Conservation (phyloP, 64 coral and sea anemone genomes). For the Orbicella faveolata region DNA sequence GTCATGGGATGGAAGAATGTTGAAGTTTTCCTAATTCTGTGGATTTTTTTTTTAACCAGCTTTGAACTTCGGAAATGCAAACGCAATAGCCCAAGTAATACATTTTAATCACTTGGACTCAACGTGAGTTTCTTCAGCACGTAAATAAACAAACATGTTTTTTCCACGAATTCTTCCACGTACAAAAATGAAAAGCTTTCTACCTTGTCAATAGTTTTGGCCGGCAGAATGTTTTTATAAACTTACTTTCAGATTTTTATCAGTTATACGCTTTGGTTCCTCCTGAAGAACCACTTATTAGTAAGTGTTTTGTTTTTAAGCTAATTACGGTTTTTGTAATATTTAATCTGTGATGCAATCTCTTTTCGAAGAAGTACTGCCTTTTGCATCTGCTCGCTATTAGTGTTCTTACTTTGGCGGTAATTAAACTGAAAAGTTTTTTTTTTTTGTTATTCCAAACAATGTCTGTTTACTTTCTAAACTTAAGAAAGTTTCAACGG, state of each 20-base stretch:
- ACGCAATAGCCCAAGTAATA: neutral
- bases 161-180: neutral
- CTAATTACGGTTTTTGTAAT: neutral
- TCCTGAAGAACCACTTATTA: neutral
- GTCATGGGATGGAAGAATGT: neutral
- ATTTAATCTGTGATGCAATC: neutral
- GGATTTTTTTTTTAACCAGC: neutral
- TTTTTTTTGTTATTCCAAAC: neutral
- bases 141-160: constrained; percentile 21
- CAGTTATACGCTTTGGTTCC: neutral
- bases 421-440: neutral
- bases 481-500: neutral
- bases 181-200: neutral
- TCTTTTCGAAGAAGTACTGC: neutral
- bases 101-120: neutral
- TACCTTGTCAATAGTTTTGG: neutral
- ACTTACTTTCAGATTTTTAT: neutral
- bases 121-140: neutral
- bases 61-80: neutral
- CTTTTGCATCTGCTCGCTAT: too few relatives aligned
- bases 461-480: neutral
- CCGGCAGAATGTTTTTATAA: neutral
- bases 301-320: neutral
- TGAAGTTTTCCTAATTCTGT: too few relatives aligned
- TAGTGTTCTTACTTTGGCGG: too few relatives aligned